phyloP scores from a whole-genome alignment of 2,888 invertebrate genomes.

The Ametastegia equiseti region DNA sequence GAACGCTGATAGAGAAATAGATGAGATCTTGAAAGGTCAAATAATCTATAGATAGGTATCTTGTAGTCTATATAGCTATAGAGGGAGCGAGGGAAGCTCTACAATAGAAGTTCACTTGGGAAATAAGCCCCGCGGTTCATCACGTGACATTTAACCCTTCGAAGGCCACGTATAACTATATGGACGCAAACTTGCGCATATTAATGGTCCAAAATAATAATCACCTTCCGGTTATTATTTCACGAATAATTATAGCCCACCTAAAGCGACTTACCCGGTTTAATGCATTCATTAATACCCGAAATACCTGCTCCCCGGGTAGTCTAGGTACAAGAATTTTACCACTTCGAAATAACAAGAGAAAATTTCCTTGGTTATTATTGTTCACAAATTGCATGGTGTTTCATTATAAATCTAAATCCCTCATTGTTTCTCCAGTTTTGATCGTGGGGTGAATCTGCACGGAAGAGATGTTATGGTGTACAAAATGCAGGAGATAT shows the following conservation, averaged over 20 bases:
- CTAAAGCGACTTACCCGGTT: background rate
- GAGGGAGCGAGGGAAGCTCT: constrained; percentile 10
- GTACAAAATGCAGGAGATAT: too few species aligned
- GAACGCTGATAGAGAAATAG: background rate
- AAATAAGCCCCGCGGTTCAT: constrained; percentile 9
- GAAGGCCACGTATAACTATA: background rate
- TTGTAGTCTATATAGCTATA: background rate
- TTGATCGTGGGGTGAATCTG: too few species aligned
- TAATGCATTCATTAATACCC: too few species aligned
- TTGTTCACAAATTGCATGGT: too few species aligned
- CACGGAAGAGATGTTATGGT: too few species aligned
- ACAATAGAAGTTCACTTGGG: constrained; percentile 41
- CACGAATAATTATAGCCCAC: background rate
- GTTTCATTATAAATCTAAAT: too few species aligned
- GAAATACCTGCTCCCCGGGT: too few species aligned
- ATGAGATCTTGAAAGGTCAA: constrained; percentile 6
- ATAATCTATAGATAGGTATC: background rate
- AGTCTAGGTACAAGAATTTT: too few species aligned
- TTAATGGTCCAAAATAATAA: background rate
- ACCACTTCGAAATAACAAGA: too few species aligned
- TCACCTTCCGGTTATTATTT: background rate
- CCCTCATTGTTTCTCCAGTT: too few species aligned
- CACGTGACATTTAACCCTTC: constrained; percentile 31
- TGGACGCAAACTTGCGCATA: background rate
- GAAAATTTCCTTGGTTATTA: too few species aligned